These are phyloP conservation scores for Eurypyga helias DNA, from an alignment of 2,113 vertebrate species.

Conservation along the genomic window DNA sequence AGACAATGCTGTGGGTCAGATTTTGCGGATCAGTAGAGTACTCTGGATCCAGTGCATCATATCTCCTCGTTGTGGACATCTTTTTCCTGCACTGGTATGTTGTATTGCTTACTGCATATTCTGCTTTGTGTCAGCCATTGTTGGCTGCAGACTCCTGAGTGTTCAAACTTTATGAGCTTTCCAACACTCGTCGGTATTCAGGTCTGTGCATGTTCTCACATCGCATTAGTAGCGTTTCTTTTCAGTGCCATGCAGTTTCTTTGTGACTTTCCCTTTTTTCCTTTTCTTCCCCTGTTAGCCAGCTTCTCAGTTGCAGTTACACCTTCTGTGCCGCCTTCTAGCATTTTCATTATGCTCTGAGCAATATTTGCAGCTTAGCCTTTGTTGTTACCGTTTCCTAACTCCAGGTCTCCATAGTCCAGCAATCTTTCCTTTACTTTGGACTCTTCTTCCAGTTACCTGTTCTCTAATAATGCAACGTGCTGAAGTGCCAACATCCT, in stretches of 20 bases:
- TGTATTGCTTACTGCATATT: neutral
- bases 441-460: neutral
- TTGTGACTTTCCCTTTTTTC: neutral
- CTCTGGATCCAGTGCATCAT: neutral
- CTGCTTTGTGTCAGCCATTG: neutral
- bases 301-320: neutral
- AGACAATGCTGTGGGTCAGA: neutral
- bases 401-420: neutral
- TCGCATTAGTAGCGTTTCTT: accelerated
- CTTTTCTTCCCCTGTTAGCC: neutral
- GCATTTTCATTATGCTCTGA: neutral
- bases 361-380: neutral
- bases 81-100: neutral
- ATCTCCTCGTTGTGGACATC: neutral
- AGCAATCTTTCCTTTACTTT: neutral
- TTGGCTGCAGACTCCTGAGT: neutral
- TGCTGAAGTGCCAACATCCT: neutral
- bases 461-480: neutral
- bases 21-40: neutral
- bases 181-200: neutral
- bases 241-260: no score
- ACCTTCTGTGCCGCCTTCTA: neutral
- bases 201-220: neutral
- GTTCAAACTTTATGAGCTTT: neutral
- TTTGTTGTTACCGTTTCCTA: neutral